phyloP scores from a whole-genome alignment of 2,797 vertebrate genomes.

The Phalloptychus januarius region DNA sequence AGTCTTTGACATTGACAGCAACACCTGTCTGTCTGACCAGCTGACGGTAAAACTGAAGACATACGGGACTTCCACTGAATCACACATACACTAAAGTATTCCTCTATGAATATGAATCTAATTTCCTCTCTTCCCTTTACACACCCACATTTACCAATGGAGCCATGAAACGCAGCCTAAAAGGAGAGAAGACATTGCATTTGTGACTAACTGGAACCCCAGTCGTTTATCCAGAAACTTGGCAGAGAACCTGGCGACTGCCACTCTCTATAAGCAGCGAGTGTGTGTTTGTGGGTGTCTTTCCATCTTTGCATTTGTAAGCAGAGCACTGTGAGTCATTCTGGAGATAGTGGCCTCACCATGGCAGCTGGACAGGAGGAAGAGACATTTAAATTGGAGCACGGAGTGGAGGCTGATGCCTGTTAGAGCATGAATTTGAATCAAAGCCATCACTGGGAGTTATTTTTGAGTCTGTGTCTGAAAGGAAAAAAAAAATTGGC shows the following conservation, averaged over 20 bases:
- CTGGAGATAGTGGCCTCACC: constrained; percentile 26
- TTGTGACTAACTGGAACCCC: constrained; percentile 16
- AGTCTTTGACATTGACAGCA: constrained; percentile 55
- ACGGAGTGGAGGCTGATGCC: constrained; percentile 7
- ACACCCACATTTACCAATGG: constrained; percentile 5
- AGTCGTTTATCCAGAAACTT: constrained; percentile 24
- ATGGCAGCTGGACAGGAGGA: constrained; percentile 25
- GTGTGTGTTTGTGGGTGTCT: constrained; percentile 15
- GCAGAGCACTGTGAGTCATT: constrained; percentile 50
- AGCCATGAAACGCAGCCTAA: constrained; percentile 15
- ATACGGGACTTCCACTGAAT: neutral
- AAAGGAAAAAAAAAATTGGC: neutral
- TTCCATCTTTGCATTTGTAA: constrained; percentile 20
- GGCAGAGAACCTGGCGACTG: constrained; percentile 35
- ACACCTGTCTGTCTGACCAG: constrained; percentile 54
- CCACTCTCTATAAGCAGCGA: constrained; percentile 39
- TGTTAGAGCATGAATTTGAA: constrained; percentile 16
- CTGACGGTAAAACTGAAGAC: constrained; percentile 30
- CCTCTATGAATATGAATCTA: neutral
- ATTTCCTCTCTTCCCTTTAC: neutral
- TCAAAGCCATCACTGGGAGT: neutral
- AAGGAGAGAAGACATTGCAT: constrained; percentile 1
- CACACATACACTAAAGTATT: neutral
- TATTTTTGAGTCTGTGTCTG: neutral
- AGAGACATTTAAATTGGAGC: constrained; percentile 22